These are phyloP conservation scores for Oscheius myriophilus DNA, from an alignment of 2,888 invertebrate species.

Conservation along the genomic window DNA sequence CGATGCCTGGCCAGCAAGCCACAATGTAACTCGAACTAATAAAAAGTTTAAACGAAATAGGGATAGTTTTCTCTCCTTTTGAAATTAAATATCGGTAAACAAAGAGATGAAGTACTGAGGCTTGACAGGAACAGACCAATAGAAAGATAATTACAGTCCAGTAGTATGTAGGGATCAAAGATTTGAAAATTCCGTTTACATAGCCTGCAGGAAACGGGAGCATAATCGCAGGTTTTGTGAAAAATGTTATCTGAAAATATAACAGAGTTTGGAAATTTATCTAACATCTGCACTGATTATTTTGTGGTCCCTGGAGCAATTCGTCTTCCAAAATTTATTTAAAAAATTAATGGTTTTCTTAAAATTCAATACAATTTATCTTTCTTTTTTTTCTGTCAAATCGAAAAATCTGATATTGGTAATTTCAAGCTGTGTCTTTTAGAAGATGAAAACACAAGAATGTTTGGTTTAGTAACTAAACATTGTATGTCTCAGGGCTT, in stretches of 20 bases:
- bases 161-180: not conserved
- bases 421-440: too few relatives aligned
- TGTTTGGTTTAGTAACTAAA: too few relatives aligned
- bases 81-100: constrained; percentile 16
- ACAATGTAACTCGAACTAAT: not conserved
- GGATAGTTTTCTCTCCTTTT: not conserved
- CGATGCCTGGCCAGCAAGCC: not conserved
- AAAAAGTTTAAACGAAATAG: not conserved
- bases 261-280: too few relatives aligned
- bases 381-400: too few relatives aligned
- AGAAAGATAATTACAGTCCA: constrained; percentile 7
- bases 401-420: too few relatives aligned
- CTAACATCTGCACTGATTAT: too few relatives aligned
- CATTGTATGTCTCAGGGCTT: too few relatives aligned
- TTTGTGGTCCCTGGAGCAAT: too few relatives aligned
- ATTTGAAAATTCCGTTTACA: constrained; percentile 3
- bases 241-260: constrained; percentile 6
- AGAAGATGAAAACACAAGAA: too few relatives aligned
- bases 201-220: constrained; percentile 24
- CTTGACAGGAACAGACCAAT: not conserved
- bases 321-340: too few relatives aligned
- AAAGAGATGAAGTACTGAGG: constrained; percentile 10
- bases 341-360: too few relatives aligned
- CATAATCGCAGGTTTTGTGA: not conserved
- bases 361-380: too few relatives aligned